Evolutionary conservation across 2,888 invertebrate genomes (phyloP).

Genomic region (Cephus pygmeus): DNA sequence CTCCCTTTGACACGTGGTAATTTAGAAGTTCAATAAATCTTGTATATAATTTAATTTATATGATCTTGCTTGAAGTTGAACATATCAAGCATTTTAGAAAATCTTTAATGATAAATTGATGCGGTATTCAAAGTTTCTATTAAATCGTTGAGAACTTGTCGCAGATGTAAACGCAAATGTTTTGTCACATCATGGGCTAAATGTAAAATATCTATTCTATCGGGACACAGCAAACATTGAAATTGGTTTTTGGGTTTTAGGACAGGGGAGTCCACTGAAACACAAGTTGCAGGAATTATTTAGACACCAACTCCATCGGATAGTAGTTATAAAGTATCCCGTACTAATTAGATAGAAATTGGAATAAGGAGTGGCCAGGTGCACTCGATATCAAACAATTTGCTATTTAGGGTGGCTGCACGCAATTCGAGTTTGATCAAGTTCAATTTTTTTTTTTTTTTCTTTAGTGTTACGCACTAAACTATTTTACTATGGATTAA

Average conservation of each 20-base stretch:
- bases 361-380: neutral
- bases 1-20: neutral
- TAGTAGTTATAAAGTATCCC: slow-evolving; percentile 8
- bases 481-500: neutral
- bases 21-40: neutral
- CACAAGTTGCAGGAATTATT: slow-evolving; percentile 47
- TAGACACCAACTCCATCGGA: slow-evolving; percentile 34
- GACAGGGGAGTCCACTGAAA: slow-evolving; percentile 47
- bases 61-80: neutral
- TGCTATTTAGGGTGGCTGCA: neutral
- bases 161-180: slow-evolving; percentile 29
- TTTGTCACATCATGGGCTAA: slow-evolving; percentile 58
- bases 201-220: slow-evolving; percentile 59
- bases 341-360: neutral
- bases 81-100: neutral
- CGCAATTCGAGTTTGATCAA: neutral
- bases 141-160: neutral
- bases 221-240: slow-evolving; percentile 62
- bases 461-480: neutral
- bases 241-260: slow-evolving; percentile 51
- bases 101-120: neutral
- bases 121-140: neutral
- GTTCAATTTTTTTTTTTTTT: neutral
- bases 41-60: neutral
- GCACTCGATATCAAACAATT: neutral